Evolutionary conservation across 2,888 invertebrate genomes (phyloP).

Genomic region (Pterobdella sp.): DNA sequence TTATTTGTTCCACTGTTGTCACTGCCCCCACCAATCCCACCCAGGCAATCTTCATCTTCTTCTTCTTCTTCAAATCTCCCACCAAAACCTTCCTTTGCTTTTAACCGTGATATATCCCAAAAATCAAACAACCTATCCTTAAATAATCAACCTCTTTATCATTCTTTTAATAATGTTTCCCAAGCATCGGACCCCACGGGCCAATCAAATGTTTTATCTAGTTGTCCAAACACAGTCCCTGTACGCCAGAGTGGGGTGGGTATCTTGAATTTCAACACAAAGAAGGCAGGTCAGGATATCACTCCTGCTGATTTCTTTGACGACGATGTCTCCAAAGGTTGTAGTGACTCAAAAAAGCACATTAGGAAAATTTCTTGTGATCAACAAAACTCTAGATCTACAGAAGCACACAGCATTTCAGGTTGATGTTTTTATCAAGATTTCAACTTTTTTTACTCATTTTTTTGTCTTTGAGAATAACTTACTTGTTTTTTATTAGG

Average conservation of each 20-base stretch:
- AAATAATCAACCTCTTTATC: not conserved
- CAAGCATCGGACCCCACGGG: too few species aligned
- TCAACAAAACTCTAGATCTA: too few species aligned
- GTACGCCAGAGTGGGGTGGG: slow-evolving; percentile 49
- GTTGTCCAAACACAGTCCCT: not conserved
- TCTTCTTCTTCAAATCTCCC: not conserved
- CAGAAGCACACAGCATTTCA: too few species aligned
- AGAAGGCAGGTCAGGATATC: slow-evolving; percentile 77
- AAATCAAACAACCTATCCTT: not conserved
- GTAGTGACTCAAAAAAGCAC: too few species aligned
- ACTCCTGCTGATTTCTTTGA: slow-evolving; percentile 70
- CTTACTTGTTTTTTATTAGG: too few species aligned
- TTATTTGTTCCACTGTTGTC: not conserved
- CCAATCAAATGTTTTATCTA: too few species aligned
- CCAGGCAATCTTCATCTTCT: not conserved
- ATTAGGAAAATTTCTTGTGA: too few species aligned
- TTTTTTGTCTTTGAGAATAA: too few species aligned
- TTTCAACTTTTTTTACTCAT: too few species aligned
- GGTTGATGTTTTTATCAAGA: too few species aligned
- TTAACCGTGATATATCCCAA: not conserved
- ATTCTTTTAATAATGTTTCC: not conserved
- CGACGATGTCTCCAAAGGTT: too few species aligned
- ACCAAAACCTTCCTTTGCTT: not conserved
- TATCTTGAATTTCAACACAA: slow-evolving; percentile 70
- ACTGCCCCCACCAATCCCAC: not conserved